Base-by-base conservation (phyloP, 2,888 invertebrate species). In the Ischnus inquisitorius region DNA sequence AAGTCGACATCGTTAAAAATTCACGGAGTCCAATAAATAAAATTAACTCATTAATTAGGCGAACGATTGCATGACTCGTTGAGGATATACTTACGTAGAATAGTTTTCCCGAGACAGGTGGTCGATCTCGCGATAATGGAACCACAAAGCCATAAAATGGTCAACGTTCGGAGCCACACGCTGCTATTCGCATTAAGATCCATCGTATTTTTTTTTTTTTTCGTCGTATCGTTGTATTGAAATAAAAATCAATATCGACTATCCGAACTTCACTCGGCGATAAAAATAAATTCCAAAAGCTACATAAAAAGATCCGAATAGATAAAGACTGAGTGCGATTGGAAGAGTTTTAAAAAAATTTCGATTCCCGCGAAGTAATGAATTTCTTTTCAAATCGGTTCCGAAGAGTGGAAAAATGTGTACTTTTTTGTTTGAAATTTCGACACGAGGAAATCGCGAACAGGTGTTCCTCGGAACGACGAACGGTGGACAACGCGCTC, bases 91-190 rank as follows among this genome's bases (percentile, higher is more conserved):
- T 92, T 85, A 92, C 93, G 90, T 78, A 92, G 81, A 72, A 91
- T 83, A 43, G 92, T 91, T 85, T 91, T 92, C 81, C 91, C 92
- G 41, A 72, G 71, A 81, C 93, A 93, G 57, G 91, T 88, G 6
- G 87, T 86, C 88, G 90, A 87, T 84, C 90, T 91, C 12, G 60
- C 78, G 54, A 77, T 43, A 43, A 75, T 19, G 10, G 83, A 92
- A 91, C 91, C 88, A 86, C 90, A 87, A n/a, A 41, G 16, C 14
- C 48, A 72, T 54, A 83, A 14, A 43, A 71, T 22, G 14, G 69
- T 39, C 6, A 64, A 48, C 6, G 43, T 65, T 28, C 74, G 28
- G 19, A 60, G 34, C 22, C 62, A 54, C 34, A 51, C 43, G 16
- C 22, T 34, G 54, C 48, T 75, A 10, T 22, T 69, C 68, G 64